A percentile compares a stretch with the other conserved stretches of the same genome.
phyloP scores from a whole-genome alignment of 1,140 invertebrate genomes.

The Anthonomus grandis region DNA sequence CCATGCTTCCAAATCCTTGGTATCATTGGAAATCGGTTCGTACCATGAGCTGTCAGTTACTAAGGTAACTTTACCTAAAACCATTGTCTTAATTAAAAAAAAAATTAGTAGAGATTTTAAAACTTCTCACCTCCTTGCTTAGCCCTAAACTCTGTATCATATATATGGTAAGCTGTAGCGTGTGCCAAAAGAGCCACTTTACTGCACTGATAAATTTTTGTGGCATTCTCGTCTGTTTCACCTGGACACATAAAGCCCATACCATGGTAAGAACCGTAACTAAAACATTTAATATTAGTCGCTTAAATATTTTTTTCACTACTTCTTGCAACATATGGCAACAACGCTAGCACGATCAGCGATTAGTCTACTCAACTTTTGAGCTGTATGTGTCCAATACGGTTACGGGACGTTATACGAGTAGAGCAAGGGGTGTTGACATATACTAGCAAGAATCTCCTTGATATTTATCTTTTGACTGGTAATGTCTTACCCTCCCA shows the following conservation, averaged over 20 bases:
- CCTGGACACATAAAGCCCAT: conserved; percentile 42
- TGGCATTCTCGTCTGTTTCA: conserved; percentile 41
- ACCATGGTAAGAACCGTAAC: conserved; percentile 3
- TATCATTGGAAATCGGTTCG: conserved; percentile 20
- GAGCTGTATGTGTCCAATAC: no score
- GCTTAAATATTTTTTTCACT: no score
- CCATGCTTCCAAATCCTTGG: conserved; percentile 18
- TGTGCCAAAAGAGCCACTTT: conserved; percentile 20
- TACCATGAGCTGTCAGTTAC: conserved; percentile 26
- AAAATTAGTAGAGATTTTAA: conserved; percentile 6
- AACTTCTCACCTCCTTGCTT: conserved; percentile 43
- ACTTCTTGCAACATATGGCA: no score
- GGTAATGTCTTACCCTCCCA: conserved; percentile 41
- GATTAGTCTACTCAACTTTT: no score
- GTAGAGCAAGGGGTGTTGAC: no score
- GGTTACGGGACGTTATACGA: no score
- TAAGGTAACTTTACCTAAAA: conserved; percentile 27
- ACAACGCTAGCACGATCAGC: no score
- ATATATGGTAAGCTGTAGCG: conserved; percentile 52
- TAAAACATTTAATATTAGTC: neutral
- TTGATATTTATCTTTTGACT: conserved; percentile 52
- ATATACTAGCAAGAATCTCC: conserved; percentile 45
- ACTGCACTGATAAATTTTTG: conserved; percentile 18
- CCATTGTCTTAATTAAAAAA: neutral
- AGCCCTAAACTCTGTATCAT: conserved; percentile 50